Conservation (phyloP, 1,140 invertebrate genomes). For the Coptotermes formosanus region DNA sequence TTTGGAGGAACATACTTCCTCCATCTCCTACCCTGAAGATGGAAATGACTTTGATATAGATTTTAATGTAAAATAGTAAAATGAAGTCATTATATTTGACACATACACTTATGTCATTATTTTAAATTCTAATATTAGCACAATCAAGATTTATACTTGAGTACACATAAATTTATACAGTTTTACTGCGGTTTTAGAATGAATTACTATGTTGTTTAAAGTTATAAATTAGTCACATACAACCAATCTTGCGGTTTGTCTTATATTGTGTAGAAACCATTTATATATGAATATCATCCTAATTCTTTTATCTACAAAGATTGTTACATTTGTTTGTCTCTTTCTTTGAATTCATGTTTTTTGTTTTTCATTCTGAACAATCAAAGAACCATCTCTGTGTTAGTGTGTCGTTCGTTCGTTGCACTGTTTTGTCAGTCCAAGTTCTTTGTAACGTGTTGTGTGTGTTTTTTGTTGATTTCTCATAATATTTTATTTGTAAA, state of each 20-base stretch:
- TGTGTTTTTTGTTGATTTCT: slow-evolving; percentile 27
- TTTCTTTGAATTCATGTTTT: background rate
- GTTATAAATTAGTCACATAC: no score
- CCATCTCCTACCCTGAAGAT: no score
- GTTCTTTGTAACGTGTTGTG: slow-evolving; percentile 32
- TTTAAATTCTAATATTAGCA: no score
- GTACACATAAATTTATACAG: no score
- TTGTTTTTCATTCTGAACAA: slow-evolving; percentile 13
- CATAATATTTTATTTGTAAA: slow-evolving; percentile 19
- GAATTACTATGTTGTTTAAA: no score
- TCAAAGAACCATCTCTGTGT: slow-evolving; percentile 32
- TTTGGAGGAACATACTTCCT: no score
- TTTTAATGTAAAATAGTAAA: no score
- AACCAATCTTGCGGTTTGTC: background rate
- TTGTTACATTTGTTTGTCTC: background rate
- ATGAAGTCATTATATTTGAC: no score
- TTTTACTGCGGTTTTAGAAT: no score
- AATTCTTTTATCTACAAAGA: background rate
- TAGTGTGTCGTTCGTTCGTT: slow-evolving; percentile 32
- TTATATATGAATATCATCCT: slow-evolving; percentile 17
- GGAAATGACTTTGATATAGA: no score
- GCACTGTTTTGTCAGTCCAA: slow-evolving; percentile 34
- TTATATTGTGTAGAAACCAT: slow-evolving; percentile 2
- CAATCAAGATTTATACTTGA: no score
- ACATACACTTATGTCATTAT: no score